These are phyloP conservation scores for Chironomus striatipennis DNA, from an alignment of 1,140 invertebrate species.

Conservation along the genomic window DNA sequence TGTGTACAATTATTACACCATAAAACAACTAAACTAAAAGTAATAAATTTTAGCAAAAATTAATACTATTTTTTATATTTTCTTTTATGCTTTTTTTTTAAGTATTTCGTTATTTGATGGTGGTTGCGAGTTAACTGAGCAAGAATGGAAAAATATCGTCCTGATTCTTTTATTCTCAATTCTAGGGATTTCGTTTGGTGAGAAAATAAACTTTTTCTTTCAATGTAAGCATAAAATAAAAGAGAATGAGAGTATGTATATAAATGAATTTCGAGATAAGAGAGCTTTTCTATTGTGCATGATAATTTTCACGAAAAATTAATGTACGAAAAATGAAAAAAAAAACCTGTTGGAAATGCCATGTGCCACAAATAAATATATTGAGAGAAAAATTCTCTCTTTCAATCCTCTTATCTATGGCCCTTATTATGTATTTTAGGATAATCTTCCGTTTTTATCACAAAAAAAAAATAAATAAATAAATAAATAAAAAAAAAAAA, in stretches of 20 bases:
- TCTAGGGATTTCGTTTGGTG: not conserved
- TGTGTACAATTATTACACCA: too few species aligned
- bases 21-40: too few species aligned
- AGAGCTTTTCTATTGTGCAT: not conserved
- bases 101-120: not conserved
- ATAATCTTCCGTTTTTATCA: too few species aligned
- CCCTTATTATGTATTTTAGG: too few species aligned
- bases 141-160: not conserved
- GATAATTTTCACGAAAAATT: too few species aligned
- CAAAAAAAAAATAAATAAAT: too few species aligned
- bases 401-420: too few species aligned
- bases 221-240: not conserved
- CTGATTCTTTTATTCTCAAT: not conserved
- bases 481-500: too few species aligned
- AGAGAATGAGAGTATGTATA: not conserved
- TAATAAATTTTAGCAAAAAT: too few species aligned
- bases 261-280: not conserved
- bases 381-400: not conserved
- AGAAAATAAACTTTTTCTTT: not conserved
- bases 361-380: not conserved
- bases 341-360: constrained; percentile 6
- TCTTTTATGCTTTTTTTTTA: too few species aligned
- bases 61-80: too few species aligned
- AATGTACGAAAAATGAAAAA: not conserved
- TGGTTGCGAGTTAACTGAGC: not conserved